Evolutionary conservation across 2,797 vertebrate genomes (phyloP), one percentile per base, ranked within the genome.

Genomic region (Pantherophis vulpinus): DNA sequence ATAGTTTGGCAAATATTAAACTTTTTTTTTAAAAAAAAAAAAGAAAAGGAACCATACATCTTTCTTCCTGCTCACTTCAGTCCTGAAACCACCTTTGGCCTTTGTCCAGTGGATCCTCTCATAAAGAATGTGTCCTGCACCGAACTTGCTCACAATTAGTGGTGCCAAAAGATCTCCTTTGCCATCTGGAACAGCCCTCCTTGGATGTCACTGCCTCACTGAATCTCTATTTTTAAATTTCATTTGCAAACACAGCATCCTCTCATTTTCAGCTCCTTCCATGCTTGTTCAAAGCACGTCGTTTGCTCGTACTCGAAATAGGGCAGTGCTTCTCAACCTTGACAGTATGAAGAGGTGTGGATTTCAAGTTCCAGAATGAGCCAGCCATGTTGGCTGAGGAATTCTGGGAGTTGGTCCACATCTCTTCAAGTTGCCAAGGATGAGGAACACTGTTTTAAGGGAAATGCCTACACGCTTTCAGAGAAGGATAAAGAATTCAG

Each of bases 171-270:
- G 93, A 93, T 61, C 90, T 47, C 92, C 92, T 56, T 63, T 14
- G 13, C 94, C 88, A n/a, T 56, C 94, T 94, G 94, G 89, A 90
- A 91, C 66, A 51, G 29, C 32, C 25, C 83, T 94, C 74, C 29
- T 16, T 47, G 6, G 1, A 2, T 8, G 86, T 66, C 37, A 29
- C 92, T 86, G 93, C 94, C 90, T 94, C 94, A 47, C 29, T 88
- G 55, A 37, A 70, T 92, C 79, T 88, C n/a, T 89, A 12, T 51
- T 93, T 89, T 8, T 7, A 4, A 88, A 55, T 93, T 89, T 58
- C 14, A 87, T 94, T 91, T 42, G 1, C 93, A 90, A 95, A 93
- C 92, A 87, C 90, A 63, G 1, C 92, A 90, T 86, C 56, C 0
- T 60, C 91, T 86, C 56, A 0, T 79, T 29, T 83, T 91, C 29